These are phyloP conservation scores for Xiphophorus maculatus DNA, from an alignment of 2,113 vertebrate species.

Conservation along the genomic window DNA sequence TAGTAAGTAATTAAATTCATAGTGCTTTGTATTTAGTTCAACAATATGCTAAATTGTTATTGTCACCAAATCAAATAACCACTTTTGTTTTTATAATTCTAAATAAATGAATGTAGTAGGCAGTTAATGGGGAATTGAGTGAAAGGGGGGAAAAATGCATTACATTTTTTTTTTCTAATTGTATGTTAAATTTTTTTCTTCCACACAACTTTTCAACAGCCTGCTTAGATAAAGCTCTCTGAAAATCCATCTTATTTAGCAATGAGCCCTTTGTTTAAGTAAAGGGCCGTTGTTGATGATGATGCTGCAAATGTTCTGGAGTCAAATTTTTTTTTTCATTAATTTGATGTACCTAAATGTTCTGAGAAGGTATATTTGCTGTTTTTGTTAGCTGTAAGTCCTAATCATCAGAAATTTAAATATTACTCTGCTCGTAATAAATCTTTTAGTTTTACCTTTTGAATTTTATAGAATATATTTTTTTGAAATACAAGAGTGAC, in stretches of 20 bases:
- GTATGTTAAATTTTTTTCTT: not conserved
- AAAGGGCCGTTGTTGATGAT: not conserved
- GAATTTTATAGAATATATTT: no score
- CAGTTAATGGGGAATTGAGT: not conserved
- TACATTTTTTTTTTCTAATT: not conserved
- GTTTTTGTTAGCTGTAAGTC: not conserved
- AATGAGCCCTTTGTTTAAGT: not conserved
- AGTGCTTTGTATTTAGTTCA: no score
- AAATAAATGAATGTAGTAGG: not conserved
- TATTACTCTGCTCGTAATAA: not conserved
- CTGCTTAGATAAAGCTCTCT: not conserved
- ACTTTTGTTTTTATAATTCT: not conserved
- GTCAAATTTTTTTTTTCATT: no score
- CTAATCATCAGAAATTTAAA: not conserved
- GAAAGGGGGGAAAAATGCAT: not conserved
- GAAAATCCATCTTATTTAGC: not conserved
- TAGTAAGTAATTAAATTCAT: not conserved
- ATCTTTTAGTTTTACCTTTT: not conserved
- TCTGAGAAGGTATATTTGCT: not conserved
- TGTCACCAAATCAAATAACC: no score
- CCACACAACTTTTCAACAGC: not conserved
- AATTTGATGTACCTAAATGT: no score
- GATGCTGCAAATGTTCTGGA: not conserved
- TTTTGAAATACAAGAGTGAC: not conserved
- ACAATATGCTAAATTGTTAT: no score